Conservation (phyloP, 2,797 vertebrate genomes). For the Acomys russatus region DNA sequence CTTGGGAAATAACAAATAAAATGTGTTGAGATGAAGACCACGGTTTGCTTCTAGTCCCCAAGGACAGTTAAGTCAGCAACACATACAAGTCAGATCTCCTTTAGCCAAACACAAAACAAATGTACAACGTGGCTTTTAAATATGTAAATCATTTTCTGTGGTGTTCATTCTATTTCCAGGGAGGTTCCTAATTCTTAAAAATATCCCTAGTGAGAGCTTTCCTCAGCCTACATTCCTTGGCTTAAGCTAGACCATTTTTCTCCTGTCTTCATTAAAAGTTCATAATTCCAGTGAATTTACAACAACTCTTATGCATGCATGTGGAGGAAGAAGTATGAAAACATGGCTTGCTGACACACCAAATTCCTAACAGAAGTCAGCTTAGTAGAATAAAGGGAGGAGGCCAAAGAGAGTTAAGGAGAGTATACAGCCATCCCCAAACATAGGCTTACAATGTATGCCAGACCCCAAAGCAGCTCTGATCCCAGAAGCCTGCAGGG, state of each 20-base stretch:
- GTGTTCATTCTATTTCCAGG: conserved; percentile 57
- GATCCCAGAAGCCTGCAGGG: not conserved
- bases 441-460: not conserved
- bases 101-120: conserved; percentile 49
- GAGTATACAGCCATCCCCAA: not conserved
- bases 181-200: conserved; percentile 62
- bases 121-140: conserved; percentile 53
- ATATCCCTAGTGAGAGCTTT: conserved; percentile 63
- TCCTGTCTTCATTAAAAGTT: conserved; percentile 41
- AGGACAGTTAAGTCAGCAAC: conserved; percentile 61
- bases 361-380: not conserved
- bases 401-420: not conserved
- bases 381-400: not conserved
- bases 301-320: not conserved
- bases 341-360: not conserved
- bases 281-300: conserved; percentile 36
- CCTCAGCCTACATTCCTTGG: conserved; percentile 48
- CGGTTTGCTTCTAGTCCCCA: conserved; percentile 17
- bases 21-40: conserved; percentile 27
- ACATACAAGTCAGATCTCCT: conserved; percentile 18
- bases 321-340: not conserved
- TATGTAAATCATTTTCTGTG: conserved; percentile 67
- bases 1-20: conserved; percentile 20
- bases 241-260: conserved; percentile 22
- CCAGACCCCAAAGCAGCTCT: not conserved